These are phyloP conservation scores for Phalangium opilio DNA, from an alignment of 2,888 invertebrate species.

Conservation along the genomic window DNA sequence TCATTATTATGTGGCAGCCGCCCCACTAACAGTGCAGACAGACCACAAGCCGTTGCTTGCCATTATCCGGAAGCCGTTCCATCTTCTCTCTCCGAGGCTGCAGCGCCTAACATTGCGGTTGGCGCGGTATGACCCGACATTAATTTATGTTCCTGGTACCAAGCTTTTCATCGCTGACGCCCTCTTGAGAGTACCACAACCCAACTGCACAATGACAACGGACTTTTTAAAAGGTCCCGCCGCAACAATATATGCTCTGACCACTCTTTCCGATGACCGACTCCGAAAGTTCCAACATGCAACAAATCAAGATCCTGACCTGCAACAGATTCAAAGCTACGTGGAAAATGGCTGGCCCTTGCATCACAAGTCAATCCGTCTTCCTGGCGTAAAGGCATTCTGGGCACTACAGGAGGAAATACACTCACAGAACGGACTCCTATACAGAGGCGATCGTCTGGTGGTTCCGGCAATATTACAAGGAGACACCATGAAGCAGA, in stretches of 20 bases:
- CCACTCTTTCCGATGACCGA: background rate
- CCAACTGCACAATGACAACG: background rate
- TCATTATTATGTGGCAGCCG: background rate
- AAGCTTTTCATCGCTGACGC: slow-evolving; percentile 18
- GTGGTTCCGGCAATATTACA: background rate
- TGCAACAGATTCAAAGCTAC: slow-evolving; percentile 1
- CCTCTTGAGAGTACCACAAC: slow-evolving; percentile 12
- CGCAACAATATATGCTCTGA: background rate
- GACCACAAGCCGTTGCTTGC: slow-evolving; percentile 30
- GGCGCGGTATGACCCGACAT: slow-evolving; percentile 2
- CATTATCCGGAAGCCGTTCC: slow-evolving; percentile 26
- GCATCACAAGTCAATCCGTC: background rate
- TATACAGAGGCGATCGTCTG: slow-evolving; percentile 4
- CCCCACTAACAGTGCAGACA: slow-evolving; percentile 25
- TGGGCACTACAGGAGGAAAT: slow-evolving; percentile 4
- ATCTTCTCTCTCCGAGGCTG: slow-evolving; percentile 27
- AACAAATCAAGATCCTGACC: background rate
- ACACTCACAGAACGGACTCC: slow-evolving; percentile 2
- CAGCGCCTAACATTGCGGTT: slow-evolving; percentile 26
- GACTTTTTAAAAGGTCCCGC: background rate
- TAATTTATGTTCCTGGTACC: slow-evolving; percentile 13
- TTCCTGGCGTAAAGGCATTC: background rate
- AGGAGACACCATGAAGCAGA: background rate
- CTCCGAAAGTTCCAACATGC: background rate
- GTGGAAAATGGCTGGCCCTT: slow-evolving; percentile 4